Percentiles rank a stretch among this genome's conserved stretches.
Evolutionary conservation across 2,113 vertebrate genomes (phyloP).

Genomic region (Rhinopomastus cyanomelas): DNA sequence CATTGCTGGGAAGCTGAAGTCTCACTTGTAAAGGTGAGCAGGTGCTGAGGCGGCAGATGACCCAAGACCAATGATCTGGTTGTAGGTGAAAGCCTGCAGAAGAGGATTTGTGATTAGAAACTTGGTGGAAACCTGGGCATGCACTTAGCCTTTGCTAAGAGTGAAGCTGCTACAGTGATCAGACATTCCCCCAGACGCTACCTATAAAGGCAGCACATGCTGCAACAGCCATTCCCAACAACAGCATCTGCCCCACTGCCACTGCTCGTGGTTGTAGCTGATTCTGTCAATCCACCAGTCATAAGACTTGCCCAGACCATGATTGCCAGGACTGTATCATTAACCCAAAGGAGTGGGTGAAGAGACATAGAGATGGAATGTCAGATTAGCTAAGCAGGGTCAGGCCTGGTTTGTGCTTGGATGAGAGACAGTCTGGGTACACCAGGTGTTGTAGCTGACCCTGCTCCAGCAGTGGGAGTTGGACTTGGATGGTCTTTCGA

Average conservation of each 20-base stretch:
- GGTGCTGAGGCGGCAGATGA: not conserved
- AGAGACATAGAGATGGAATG: too few relatives aligned
- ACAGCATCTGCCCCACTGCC: not conserved
- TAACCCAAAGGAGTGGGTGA: too few relatives aligned
- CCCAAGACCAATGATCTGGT: not conserved
- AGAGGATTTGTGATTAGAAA: not conserved
- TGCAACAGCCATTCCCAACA: not conserved
- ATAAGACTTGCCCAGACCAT: not conserved
- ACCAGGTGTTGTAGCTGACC: too few relatives aligned
- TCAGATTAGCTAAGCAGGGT: too few relatives aligned
- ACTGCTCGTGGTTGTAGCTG: not conserved
- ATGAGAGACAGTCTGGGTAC: too few relatives aligned
- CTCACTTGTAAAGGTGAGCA: not conserved
- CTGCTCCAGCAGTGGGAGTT: too few relatives aligned
- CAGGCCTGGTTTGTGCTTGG: too few relatives aligned
- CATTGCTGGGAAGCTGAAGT: not conserved
- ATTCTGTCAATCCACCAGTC: not conserved
- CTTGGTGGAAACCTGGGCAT: not conserved
- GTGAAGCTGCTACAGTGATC: not conserved
- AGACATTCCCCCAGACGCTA: not conserved
- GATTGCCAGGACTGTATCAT: not conserved
- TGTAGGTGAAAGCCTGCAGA: not conserved
- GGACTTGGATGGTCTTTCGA: too few relatives aligned
- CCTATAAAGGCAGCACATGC: fast-evolving
- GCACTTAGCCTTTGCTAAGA: not conserved